Base-by-base conservation (phyloP, 2,113 vertebrate species). In the Vimba vimba region DNA sequence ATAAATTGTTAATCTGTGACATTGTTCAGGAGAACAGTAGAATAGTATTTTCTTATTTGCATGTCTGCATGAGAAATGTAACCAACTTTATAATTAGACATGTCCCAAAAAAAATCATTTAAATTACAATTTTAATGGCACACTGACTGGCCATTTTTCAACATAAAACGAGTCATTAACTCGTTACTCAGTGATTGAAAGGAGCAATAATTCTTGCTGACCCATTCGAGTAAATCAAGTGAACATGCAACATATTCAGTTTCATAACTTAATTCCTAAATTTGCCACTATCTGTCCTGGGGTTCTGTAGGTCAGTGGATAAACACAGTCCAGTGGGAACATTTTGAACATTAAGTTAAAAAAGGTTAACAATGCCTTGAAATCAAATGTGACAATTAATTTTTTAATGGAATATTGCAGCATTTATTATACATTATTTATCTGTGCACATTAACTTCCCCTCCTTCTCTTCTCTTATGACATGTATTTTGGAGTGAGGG, bases 161-260 rank as follows among this genome's bases (percentile, higher is more conserved):
- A 27, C 23, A 74, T 74, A 47, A 25, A 25, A 47, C 12, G 23
- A 74, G 23, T 75, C 43, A 50, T 50, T 75, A 75, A 75, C 73
- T 75, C 13, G 43, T 75, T 50, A 25, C 43, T 25, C 43, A 47
- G 43, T 50, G 43, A 75, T 25, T 75, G 73, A 75, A 75, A n/a
- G 73, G 6, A 75, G 45, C 73, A 50, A 47, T 75, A 25, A 50
- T 50, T 75, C 23, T 50, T 75, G n/a, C 12, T 75, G 73, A 75
- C 43, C 43, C 4, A 27, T 25, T 17, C n/a, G 47, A 75, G 73
- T 50, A 50, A 57, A 50, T 75, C 73, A 7, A 50, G 27, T 27
- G 13, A 75, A 17, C 73, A 75, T 27, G 43, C 6, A 50, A 47
- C 12, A 17, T 74, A 25, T 74, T 74, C 47, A 47, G n/a, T 13